Conservation (phyloP, 2,888 invertebrate genomes). For the Watsonalla cultraria region DNA sequence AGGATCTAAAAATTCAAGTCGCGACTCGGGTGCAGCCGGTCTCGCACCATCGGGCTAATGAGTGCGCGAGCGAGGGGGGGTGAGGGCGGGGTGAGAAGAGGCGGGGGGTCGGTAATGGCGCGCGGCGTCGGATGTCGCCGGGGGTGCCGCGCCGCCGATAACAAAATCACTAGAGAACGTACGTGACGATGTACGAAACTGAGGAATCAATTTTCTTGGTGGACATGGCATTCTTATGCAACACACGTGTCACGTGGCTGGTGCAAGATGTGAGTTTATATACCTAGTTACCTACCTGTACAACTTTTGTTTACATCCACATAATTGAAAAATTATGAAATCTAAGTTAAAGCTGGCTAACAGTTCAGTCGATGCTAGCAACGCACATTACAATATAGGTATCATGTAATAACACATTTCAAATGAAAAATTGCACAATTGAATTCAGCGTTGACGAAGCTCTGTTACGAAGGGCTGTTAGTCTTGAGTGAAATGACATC, state of each 20-base stretch:
- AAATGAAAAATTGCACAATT: no score
- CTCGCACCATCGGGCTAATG: constrained; percentile 63
- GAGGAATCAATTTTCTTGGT: constrained; percentile 18
- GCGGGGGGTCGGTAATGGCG: constrained; percentile 59
- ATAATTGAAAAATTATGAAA: no score
- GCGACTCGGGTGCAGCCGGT: constrained; percentile 56
- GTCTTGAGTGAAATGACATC: no score
- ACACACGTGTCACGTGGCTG: constrained; percentile 4
- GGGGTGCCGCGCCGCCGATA: constrained; percentile 68
- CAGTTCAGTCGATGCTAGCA: no score
- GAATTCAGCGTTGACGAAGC: no score
- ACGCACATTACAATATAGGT: no score
- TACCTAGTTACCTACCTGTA: no score
- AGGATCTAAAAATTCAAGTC: constrained; percentile 59
- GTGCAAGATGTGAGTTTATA: no score
- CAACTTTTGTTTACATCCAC: no score
- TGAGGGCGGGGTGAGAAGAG: constrained; percentile 24
- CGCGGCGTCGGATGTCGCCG: constrained; percentile 74
- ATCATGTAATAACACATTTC: no score
- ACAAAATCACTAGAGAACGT: constrained; percentile 75
- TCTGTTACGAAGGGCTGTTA: no score
- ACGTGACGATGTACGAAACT: constrained; percentile 25
- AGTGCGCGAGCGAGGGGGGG: constrained; percentile 33
- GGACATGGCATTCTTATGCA: constrained; percentile 28
- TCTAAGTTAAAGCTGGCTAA: no score